Conservation (phyloP, 2,888 invertebrate species). For the Oscheius onirici region DNA sequence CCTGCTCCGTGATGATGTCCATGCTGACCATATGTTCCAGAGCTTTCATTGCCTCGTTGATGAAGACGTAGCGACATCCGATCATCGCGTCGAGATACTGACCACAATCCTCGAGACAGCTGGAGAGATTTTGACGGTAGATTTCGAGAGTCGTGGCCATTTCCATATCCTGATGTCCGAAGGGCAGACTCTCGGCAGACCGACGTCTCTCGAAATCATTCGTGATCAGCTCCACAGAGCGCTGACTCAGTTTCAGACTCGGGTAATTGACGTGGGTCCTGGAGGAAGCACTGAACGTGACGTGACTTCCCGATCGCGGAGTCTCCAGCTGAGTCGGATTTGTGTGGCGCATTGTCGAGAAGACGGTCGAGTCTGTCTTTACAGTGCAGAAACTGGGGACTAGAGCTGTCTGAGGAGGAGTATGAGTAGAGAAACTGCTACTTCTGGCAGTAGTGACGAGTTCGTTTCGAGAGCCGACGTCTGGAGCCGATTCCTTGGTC, state of each 20-base stretch:
- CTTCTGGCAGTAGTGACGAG: neutral
- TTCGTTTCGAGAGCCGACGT: neutral
- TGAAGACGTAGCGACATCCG: neutral
- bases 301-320: neutral
- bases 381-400: neutral
- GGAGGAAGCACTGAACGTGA: neutral
- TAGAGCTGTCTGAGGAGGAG: neutral
- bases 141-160: neutral
- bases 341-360: neutral
- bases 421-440: neutral
- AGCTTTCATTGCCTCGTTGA: neutral
- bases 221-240: neutral
- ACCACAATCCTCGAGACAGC: neutral
- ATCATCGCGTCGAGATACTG: neutral
- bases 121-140: neutral
- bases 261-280: neutral
- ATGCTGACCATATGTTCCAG: constrained; percentile 5
- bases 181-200: neutral
- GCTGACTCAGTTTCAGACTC: neutral
- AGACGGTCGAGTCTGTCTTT: neutral
- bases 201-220: neutral
- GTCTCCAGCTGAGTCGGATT: neutral
- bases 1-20: constrained; percentile 3
- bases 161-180: neutral
- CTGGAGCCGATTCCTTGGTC: neutral